These are phyloP conservation scores for Drosophila eugracilis DNA, from an alignment of 1,140 invertebrate species.

Conservation along the genomic window DNA sequence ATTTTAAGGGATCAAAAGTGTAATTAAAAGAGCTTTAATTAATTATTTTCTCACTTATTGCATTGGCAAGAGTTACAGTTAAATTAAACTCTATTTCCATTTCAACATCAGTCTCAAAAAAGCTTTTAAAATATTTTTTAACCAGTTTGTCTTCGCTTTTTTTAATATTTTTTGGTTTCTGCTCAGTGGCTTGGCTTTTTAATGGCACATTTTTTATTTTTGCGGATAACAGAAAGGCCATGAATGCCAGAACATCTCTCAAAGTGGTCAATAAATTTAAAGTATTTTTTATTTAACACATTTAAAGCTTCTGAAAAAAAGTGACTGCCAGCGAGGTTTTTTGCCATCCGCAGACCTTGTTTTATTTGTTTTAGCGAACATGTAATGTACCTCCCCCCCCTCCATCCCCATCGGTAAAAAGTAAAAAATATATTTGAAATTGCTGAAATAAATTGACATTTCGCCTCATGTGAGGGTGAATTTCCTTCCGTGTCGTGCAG, in stretches of 20 bases:
- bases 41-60: slow-evolving; percentile 42
- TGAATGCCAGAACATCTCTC: slow-evolving; percentile 26
- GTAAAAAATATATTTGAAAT: slow-evolving; percentile 26
- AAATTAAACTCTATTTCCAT: neutral
- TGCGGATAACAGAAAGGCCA: slow-evolving; percentile 6
- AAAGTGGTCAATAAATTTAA: slow-evolving; percentile 46
- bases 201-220: neutral
- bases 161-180: slow-evolving; percentile 4
- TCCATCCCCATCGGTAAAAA: slow-evolving; percentile 22
- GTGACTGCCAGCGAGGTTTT: slow-evolving; percentile 21
- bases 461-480: slow-evolving; percentile 17
- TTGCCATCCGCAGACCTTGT: slow-evolving; percentile 4
- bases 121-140: slow-evolving; percentile 10
- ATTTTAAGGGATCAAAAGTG: slow-evolving; percentile 55
- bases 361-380: slow-evolving; percentile 35
- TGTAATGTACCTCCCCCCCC: slow-evolving; percentile 14
- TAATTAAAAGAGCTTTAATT: slow-evolving; percentile 50
- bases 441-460: slow-evolving; percentile 59
- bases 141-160: slow-evolving; percentile 4
- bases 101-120: slow-evolving; percentile 1
- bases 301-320: slow-evolving; percentile 42
- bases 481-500: slow-evolving; percentile 11
- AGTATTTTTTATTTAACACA: slow-evolving; percentile 36
- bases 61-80: too few species aligned
- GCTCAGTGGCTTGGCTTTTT: neutral